These are phyloP conservation scores for Anguilla japonica DNA, from an alignment of 2,113 vertebrate species.

Conservation along the genomic window DNA sequence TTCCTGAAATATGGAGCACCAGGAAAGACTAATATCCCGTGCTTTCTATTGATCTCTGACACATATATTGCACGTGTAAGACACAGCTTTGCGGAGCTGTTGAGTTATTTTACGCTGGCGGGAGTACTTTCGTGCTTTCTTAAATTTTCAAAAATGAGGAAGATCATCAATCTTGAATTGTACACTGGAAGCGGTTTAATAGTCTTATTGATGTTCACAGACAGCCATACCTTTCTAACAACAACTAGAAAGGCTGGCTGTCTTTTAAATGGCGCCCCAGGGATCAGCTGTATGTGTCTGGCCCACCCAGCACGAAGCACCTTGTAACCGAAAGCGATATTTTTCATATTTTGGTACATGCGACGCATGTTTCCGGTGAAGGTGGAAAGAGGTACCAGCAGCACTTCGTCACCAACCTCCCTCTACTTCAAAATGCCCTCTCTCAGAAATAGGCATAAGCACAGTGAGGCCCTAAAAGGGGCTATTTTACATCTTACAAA, in stretches of 20 bases:
- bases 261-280: neutral
- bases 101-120: neutral
- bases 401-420: neutral
- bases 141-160: neutral
- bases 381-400: neutral
- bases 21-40: too few species aligned
- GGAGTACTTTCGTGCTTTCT: neutral
- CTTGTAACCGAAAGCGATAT: neutral
- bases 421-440: neutral
- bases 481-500: neutral
- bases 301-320: neutral
- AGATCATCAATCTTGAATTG: neutral
- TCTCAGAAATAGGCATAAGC: neutral
- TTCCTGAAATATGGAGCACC: too few species aligned
- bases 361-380: neutral
- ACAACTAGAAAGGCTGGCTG: neutral
- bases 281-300: neutral
- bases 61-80: too few species aligned
- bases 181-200: neutral
- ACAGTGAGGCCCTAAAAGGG: neutral
- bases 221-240: neutral
- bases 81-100: neutral
- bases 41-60: too few species aligned
- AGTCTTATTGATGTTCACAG: neutral
- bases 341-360: neutral